Evolutionary conservation across 1,140 invertebrate species (phyloP), one percentile per base, ranked within the genome.

Genomic region (Drosophila oshimai): DNA sequence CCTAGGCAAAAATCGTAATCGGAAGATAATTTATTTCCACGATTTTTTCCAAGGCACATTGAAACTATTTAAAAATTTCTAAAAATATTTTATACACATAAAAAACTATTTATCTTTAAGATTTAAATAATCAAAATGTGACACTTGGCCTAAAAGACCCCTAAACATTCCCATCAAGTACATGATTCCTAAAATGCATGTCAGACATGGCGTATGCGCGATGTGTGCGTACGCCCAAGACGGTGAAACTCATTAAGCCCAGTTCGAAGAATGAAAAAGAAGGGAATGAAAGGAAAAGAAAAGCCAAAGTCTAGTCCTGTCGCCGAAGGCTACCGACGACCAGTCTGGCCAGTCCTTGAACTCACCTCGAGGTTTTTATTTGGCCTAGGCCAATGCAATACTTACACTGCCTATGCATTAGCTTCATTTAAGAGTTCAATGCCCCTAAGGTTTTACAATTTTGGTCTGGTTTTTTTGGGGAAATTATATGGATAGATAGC

Each of bases 151-250:
- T 3, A 1, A 41, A 41, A 12, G n/a, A 12, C 18, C 12, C 6
- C 2, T 17, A 3, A 4, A 41, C 5, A 4, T 2, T 9, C 10
- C 7, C 39, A 12, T 20, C 39, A n/a, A n/a, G n/a, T n/a, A n/a
- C n/a, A 41, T 13, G 12, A 41, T 41, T 13, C 12, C n/a, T 6
- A 1, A 15, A 62, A 28, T 68, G 45, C 24, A 45, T 44, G 41
- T 42, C 26, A 49, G 24, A 68, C 54, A 39, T 33, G 46, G 70
- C 76, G 57, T 80, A 80, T 80, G 65, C 76, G 65, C 60, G 41
- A 74, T 70, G 24, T 79, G 50, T 65, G 36, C 24, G 34, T 29
- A 9, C 29, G 17, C 7, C 39, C 37, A 28, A 58, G 44, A 24
- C 28, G 34, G 22, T 12, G 47, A 10, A 42, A 47, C 69, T 79